Percentiles rank a stretch among this genome's conserved stretches.
phyloP scores from a whole-genome alignment of 1,140 invertebrate genomes.

The Periplaneta americana region DNA sequence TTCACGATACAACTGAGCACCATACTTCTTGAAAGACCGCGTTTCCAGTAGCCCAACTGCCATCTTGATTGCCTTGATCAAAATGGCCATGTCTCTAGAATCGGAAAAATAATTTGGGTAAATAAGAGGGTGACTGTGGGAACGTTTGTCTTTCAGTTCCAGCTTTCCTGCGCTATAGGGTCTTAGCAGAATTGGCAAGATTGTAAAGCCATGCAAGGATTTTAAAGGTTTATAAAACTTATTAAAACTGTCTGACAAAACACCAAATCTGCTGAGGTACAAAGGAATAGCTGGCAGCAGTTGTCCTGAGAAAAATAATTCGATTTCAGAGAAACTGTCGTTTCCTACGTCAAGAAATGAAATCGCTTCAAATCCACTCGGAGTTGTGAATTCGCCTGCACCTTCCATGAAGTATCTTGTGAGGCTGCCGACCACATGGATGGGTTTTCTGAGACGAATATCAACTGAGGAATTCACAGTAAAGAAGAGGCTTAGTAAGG shows the following conservation, averaged over 20 bases:
- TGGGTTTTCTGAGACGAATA: not conserved
- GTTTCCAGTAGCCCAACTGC: slow-evolving; percentile 54
- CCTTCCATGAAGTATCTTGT: not conserved
- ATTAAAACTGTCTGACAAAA: slow-evolving; percentile 46
- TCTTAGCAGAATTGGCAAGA: slow-evolving; percentile 63
- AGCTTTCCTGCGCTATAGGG: slow-evolving; percentile 70
- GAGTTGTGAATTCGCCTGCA: not conserved
- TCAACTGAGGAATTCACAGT: not conserved
- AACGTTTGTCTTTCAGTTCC: slow-evolving; percentile 58
- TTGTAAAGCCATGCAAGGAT: slow-evolving; percentile 49
- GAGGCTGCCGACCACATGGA: not conserved
- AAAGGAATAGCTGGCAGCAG: slow-evolving; percentile 46
- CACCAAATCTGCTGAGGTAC: slow-evolving; percentile 47
- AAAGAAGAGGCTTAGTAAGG: not conserved
- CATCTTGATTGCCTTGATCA: slow-evolving; percentile 49
- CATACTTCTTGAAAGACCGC: slow-evolving; percentile 47
- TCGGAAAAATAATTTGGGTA: too few species aligned
- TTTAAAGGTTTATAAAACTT: slow-evolving; percentile 45
- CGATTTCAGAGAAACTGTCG: slow-evolving; percentile 54
- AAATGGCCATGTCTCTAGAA: slow-evolving; percentile 46
- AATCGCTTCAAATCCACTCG: not conserved
- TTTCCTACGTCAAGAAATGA: not conserved
- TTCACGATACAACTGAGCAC: slow-evolving; percentile 33
- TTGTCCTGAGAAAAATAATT: slow-evolving; percentile 58
- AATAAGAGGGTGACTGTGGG: slow-evolving; percentile 68